Evolutionary conservation across 1,140 invertebrate genomes (phyloP).

Genomic region (Melanaphis sacchari): DNA sequence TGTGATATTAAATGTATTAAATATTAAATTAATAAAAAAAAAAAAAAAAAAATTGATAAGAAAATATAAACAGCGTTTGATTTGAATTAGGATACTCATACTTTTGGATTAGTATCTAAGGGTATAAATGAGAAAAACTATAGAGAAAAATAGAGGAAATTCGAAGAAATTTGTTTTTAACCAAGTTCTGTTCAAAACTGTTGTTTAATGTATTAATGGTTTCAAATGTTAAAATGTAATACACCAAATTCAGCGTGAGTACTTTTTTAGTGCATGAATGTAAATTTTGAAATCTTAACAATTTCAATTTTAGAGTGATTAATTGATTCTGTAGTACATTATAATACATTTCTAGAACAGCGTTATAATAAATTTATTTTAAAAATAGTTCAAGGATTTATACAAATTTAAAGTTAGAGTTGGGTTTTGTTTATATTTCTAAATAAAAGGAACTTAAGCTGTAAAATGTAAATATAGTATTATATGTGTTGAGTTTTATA

Average conservation of each 20-base stretch:
- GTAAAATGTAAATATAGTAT: background rate
- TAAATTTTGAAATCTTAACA: background rate
- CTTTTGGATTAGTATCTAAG: too few species aligned
- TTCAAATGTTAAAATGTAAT: background rate
- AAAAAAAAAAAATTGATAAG: too few species aligned
- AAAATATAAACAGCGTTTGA: too few species aligned
- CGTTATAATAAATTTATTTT: background rate
- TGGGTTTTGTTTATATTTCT: background rate
- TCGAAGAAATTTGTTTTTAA: background rate
- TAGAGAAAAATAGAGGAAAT: background rate
- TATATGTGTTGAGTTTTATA: background rate
- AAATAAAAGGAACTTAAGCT: background rate
- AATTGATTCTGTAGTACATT: background rate
- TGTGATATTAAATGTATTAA: too few species aligned
- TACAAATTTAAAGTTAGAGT: background rate
- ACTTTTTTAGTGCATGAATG: background rate
- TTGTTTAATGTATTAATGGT: background rate
- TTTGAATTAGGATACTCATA: too few species aligned
- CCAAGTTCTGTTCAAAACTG: background rate
- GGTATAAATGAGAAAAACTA: background rate
- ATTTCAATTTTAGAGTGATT: background rate
- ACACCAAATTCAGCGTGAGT: too few species aligned
- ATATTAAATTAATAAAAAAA: too few species aligned
- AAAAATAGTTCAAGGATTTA: background rate
- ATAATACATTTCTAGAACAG: background rate